Conservation (phyloP, 2,888 invertebrate species). For the Eupithecia pulchellata region DNA sequence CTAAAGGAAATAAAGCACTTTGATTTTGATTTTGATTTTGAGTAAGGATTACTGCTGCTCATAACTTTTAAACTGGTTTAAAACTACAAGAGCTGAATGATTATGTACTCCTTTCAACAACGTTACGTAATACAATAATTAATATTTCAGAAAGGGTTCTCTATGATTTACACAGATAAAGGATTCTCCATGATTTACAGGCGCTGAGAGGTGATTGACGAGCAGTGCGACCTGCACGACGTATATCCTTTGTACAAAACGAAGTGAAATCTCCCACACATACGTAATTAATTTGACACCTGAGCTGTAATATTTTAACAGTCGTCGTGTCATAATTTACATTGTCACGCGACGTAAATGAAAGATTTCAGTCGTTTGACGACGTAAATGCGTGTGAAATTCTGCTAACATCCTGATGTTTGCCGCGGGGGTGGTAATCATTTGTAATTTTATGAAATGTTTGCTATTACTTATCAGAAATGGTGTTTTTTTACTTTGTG, state of each 20-base stretch:
- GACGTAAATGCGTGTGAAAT: slow-evolving; percentile 23
- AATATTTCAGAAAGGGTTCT: slow-evolving; percentile 7
- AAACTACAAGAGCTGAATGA: slow-evolving; percentile 13
- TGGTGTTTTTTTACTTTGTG: background rate
- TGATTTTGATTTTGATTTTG: too few relatives aligned
- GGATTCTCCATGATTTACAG: slow-evolving; percentile 55
- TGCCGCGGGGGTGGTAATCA: slow-evolving; percentile 6
- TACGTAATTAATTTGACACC: slow-evolving; percentile 68
- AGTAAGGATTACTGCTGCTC: slow-evolving; percentile 23
- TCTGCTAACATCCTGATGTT: slow-evolving; percentile 16
- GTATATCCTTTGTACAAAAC: slow-evolving; percentile 71
- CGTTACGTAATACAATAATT: too few relatives aligned
- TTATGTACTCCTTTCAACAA: slow-evolving; percentile 19
- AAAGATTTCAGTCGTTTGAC: slow-evolving; percentile 28
- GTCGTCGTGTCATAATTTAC: slow-evolving; percentile 39
- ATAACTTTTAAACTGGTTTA: slow-evolving; percentile 6
- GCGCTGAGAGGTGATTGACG: slow-evolving; percentile 59
- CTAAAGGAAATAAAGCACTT: too few relatives aligned
- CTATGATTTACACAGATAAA: slow-evolving; percentile 4
- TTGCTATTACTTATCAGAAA: background rate
- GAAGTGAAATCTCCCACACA: slow-evolving; percentile 56
- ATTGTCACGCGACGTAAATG: slow-evolving; percentile 29
- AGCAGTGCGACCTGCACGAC: slow-evolving; percentile 59
- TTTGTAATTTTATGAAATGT: slow-evolving; percentile 2
- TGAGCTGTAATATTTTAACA: slow-evolving; percentile 49